Percentiles rank a stretch among this genome's conserved stretches.
These are phyloP conservation scores for Procavia capensis DNA, from an alignment of 2,113 vertebrate species.

Conservation along the genomic window DNA sequence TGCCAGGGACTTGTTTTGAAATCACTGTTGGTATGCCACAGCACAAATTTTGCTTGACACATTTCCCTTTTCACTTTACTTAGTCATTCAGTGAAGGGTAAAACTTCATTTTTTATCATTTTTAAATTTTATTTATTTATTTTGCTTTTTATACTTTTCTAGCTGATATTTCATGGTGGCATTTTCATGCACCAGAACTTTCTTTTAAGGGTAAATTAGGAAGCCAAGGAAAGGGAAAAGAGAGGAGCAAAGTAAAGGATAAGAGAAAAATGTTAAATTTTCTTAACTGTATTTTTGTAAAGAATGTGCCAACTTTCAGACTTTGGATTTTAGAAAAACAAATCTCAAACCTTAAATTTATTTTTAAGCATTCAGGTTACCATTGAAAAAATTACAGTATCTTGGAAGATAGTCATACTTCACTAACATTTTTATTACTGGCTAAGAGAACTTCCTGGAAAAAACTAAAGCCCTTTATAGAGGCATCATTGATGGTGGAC, in stretches of 20 bases:
- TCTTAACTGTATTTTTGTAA: background rate
- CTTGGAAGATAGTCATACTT: background rate
- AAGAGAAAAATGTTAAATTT: background rate
- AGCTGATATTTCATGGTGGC: background rate
- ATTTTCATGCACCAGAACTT: background rate
- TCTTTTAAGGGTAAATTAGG: background rate
- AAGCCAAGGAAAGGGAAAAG: constrained; percentile 1
- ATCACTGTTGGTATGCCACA: background rate
- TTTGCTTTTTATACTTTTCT: background rate
- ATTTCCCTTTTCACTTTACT: constrained; percentile 37
- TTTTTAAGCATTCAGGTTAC: constrained; percentile 19
- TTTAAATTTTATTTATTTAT: constrained; percentile 5
- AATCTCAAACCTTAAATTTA: background rate
- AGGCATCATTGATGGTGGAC: background rate
- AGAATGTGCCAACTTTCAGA: background rate
- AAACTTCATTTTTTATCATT: background rate
- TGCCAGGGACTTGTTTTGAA: background rate
- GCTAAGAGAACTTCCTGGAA: background rate
- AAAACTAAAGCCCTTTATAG: background rate
- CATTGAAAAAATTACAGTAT: background rate
- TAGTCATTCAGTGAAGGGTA: background rate
- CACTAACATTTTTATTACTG: background rate
- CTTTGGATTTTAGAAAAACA: constrained; percentile 17
- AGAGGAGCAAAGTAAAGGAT: background rate
- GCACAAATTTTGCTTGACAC: constrained; percentile 4